A percentile compares a stretch with the other conserved stretches of the same genome.
phyloP scores from a whole-genome alignment of 2,113 vertebrate species.

The Pavo muticus region DNA sequence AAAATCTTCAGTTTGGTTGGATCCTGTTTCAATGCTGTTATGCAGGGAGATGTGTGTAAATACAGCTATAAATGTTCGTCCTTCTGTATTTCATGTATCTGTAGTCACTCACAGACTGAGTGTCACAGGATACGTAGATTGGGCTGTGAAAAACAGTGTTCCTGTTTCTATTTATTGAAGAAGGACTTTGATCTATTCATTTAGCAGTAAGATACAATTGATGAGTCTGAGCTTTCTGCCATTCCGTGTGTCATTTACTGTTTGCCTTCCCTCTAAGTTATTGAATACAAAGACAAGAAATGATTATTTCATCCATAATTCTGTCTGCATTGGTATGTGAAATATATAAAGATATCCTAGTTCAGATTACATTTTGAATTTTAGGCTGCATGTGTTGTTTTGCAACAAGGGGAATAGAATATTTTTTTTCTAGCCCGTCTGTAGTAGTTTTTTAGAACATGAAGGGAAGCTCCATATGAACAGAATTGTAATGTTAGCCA shows the following conservation, averaged over 20 bases:
- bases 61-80: neutral
- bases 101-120: neutral
- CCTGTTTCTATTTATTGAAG: neutral
- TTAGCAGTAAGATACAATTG: neutral
- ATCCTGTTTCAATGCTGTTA: neutral
- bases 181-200: neutral
- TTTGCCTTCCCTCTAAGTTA: neutral
- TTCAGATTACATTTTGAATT: constrained; percentile 55
- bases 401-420: constrained; percentile 36
- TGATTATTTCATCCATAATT: constrained; percentile 3
- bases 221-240: neutral
- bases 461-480: constrained; percentile 78
- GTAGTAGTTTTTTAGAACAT: constrained; percentile 55
- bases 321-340: neutral
- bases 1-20: accelerated
- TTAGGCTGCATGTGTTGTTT: constrained; percentile 49
- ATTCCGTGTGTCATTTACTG: constrained; percentile 7
- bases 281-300: neutral
- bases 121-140: neutral
- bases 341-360: constrained; percentile 15
- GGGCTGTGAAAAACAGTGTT: neutral
- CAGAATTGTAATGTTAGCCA: constrained; percentile 80
- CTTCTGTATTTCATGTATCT: neutral
- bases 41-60: neutral
- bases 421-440: constrained; percentile 55